Conservation (phyloP, 2,113 vertebrate species). For the Elanus axillaris region DNA sequence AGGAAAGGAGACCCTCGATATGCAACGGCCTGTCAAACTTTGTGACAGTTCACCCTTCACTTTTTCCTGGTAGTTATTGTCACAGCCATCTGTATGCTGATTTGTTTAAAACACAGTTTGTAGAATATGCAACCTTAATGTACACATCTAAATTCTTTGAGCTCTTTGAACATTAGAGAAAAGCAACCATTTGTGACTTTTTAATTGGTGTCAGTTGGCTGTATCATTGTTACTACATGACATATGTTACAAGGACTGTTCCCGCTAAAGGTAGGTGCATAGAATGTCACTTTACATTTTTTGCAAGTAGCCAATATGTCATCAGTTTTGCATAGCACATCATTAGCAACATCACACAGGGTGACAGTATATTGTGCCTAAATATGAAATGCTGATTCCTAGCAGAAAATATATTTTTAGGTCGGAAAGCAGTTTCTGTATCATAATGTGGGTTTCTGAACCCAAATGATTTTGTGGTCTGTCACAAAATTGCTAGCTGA, state of each 20-base stretch:
- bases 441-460: neutral
- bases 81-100: slow-evolving; percentile 44
- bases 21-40: slow-evolving; percentile 21
- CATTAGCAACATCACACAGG: slow-evolving; percentile 39
- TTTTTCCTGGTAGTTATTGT: slow-evolving; percentile 32
- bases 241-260: slow-evolving; percentile 44
- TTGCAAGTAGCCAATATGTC: slow-evolving; percentile 35
- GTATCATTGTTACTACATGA: slow-evolving; percentile 57
- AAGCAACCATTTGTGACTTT: slow-evolving; percentile 64
- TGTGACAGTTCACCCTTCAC: neutral
- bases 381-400: slow-evolving; percentile 8
- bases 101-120: slow-evolving; percentile 47
- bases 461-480: neutral
- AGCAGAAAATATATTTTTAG: neutral
- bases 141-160: slow-evolving; percentile 49
- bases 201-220: slow-evolving; percentile 66
- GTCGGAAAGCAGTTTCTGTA: neutral
- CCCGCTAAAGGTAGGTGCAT: neutral
- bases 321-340: slow-evolving; percentile 51
- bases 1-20: neutral
- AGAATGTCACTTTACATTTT: slow-evolving; percentile 44
- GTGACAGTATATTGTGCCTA: slow-evolving; percentile 19
- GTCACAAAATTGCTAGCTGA: slow-evolving; percentile 32
- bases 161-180: slow-evolving; percentile 42
- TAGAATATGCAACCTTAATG: slow-evolving; percentile 53